Evolutionary conservation across 2,888 invertebrate genomes (phyloP).

Genomic region (Bunonema sp.): DNA sequence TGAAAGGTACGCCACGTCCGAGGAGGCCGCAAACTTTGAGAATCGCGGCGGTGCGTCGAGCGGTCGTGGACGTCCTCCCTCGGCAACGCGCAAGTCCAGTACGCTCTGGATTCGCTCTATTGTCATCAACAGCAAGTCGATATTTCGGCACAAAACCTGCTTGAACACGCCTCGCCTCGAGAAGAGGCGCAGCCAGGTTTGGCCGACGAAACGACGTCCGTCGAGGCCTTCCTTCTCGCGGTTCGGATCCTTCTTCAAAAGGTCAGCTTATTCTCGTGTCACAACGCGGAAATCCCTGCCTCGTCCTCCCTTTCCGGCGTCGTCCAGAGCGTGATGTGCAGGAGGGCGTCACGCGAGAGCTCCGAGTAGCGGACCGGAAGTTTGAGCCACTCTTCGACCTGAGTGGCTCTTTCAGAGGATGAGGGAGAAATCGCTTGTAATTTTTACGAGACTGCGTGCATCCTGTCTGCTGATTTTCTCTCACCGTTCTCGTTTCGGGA

Average conservation of each 20-base stretch:
- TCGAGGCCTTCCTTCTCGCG: constrained; percentile 6
- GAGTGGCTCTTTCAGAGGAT: too few species aligned
- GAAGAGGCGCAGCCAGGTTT: constrained; percentile 78
- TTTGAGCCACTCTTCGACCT: constrained; percentile 34
- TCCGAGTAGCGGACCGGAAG: constrained; percentile 34
- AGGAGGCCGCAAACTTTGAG: constrained; percentile 72
- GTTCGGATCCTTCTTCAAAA: constrained; percentile 3
- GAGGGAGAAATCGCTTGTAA: too few species aligned
- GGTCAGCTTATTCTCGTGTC: too few species aligned
- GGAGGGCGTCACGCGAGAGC: constrained; percentile 26
- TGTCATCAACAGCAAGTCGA: neutral
- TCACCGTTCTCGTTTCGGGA: too few species aligned
- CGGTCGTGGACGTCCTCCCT: constrained; percentile 55
- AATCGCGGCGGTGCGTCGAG: constrained; percentile 61
- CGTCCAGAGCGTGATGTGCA: constrained; percentile 37
- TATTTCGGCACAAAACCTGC: neutral
- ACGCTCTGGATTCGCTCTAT: neutral
- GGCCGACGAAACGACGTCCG: constrained; percentile 58
- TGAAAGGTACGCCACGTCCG: too few species aligned
- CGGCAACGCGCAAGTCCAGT: constrained; percentile 53
- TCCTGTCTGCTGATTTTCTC: too few species aligned
- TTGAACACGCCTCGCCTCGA: constrained; percentile 69
- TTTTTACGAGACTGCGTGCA: too few species aligned
- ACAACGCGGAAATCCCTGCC: too few species aligned
- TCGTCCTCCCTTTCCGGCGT: too few species aligned